These are phyloP conservation scores for Zaprionus inermis DNA, from an alignment of 1,140 invertebrate species.

Conservation along the genomic window DNA sequence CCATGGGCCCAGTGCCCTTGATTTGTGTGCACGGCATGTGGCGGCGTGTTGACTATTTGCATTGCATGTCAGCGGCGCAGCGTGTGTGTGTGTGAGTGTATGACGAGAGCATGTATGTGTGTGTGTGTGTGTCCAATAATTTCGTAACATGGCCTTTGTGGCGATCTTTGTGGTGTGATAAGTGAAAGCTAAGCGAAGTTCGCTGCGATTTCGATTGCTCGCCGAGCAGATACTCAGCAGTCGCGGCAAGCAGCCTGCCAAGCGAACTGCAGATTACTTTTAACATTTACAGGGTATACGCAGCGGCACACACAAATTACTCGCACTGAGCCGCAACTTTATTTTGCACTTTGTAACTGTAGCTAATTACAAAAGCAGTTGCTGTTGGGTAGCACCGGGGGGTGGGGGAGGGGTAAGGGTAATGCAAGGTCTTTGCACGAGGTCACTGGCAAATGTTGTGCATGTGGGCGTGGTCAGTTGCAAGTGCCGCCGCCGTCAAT, in stretches of 20 bases:
- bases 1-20: slow-evolving; percentile 78
- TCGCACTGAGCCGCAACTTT: slow-evolving; percentile 54
- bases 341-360: slow-evolving; percentile 44
- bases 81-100: slow-evolving; percentile 2
- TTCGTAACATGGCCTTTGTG: slow-evolving; percentile 82
- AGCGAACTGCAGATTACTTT: neutral
- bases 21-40: slow-evolving; percentile 82
- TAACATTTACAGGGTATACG: slow-evolving; percentile 21
- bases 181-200: slow-evolving; percentile 36
- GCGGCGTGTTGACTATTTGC: slow-evolving; percentile 80
- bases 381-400: neutral
- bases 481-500: slow-evolving; percentile 17
- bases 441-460: slow-evolving; percentile 18
- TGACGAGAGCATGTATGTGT: slow-evolving; percentile 21
- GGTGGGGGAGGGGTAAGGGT: neutral
- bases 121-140: slow-evolving; percentile 70
- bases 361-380: slow-evolving; percentile 41
- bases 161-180: slow-evolving; percentile 76
- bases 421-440: slow-evolving; percentile 25
- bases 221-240: slow-evolving; percentile 8
- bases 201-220: neutral
- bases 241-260: neutral
- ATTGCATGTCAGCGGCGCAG: slow-evolving; percentile 66
- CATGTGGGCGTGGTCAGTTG: slow-evolving; percentile 29
- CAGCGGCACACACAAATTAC: neutral